Percentiles rank a stretch among this genome's conserved stretches.
Evolutionary conservation across 37 sponge, comb jelly and placozoan species (phyloP).

Genomic region (Diacarnus erythraeanus): DNA sequence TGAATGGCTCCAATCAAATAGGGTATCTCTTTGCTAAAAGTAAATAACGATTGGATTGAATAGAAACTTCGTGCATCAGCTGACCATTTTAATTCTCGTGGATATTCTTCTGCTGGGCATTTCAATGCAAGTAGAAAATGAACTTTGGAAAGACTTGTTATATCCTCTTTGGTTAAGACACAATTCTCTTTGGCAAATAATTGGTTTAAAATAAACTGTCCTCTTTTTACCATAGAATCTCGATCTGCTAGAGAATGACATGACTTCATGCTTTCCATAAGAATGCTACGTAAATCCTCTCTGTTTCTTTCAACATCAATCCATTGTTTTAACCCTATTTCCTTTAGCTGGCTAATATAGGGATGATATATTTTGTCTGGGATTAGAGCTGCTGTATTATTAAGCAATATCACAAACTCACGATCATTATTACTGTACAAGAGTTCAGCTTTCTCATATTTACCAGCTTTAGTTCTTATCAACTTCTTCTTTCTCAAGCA

Average conservation of each 20-base stretch:
- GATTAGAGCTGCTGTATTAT: conserved; percentile 4
- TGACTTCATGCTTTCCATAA: neutral
- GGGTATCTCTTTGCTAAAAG: neutral
- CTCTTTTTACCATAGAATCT: neutral
- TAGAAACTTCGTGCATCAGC: neutral
- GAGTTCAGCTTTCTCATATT: neutral
- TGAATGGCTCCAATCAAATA: neutral
- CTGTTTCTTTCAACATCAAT: neutral
- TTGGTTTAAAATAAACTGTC: neutral
- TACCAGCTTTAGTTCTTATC: neutral
- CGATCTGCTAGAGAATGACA: neutral
- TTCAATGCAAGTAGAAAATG: neutral
- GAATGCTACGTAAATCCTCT: neutral
- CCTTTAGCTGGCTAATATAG: neutral
- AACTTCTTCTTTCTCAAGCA: neutral
- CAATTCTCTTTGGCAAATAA: too few relatives aligned
- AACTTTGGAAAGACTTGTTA: neutral
- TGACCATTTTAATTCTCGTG: neutral
- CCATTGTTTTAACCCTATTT: conserved; percentile 48
- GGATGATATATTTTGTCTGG: conserved; percentile 13
- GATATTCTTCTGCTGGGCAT: neutral
- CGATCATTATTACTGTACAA: conserved; percentile 43
- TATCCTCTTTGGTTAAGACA: too few relatives aligned
- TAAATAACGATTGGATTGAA: neutral
- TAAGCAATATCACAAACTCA: conserved; percentile 26